Percentiles rank a stretch among this genome's conserved stretches.
Evolutionary conservation across 2,113 vertebrate species (phyloP).

Genomic region (Irena cyanogastra): DNA sequence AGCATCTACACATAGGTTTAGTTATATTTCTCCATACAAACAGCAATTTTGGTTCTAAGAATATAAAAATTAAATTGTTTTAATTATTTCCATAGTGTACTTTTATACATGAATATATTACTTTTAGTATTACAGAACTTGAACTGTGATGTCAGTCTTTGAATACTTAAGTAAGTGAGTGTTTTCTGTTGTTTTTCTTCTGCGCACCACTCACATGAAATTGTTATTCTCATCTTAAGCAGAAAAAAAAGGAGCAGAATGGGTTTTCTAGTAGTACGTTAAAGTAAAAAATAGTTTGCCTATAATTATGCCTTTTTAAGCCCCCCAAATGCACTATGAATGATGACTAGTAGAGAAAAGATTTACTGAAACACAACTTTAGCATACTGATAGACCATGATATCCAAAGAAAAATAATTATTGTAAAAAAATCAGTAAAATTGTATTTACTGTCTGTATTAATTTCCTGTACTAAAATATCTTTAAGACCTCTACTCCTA

Average conservation of each 20-base stretch:
- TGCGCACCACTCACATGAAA: not conserved
- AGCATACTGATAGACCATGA: not conserved
- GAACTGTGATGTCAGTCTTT: not conserved
- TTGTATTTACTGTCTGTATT: not conserved
- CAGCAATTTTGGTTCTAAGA: conserved; percentile 51
- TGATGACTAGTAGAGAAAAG: conserved; percentile 31
- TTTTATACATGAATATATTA: conserved; percentile 29
- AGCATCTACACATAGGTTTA: not conserved
- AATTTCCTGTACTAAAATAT: not conserved
- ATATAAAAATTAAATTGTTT: conserved; percentile 61
- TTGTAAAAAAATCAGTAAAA: not conserved
- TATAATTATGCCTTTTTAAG: conserved; percentile 46
- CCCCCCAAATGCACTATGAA: not conserved
- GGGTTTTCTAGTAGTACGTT: conserved; percentile 31
- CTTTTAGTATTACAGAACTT: conserved; percentile 43
- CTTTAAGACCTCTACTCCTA: not conserved
- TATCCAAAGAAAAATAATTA: not conserved
- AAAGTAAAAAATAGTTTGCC: conserved; percentile 24
- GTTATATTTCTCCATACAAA: not conserved
- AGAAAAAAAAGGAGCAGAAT: not conserved
- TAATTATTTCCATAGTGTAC: conserved; percentile 37
- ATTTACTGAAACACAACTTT: not conserved
- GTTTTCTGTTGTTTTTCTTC: not conserved
- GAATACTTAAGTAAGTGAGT: not conserved
- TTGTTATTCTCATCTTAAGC: conserved; percentile 32